Base-by-base conservation (phyloP, 2,113 vertebrate genomes). In the Leuciscus idus region DNA sequence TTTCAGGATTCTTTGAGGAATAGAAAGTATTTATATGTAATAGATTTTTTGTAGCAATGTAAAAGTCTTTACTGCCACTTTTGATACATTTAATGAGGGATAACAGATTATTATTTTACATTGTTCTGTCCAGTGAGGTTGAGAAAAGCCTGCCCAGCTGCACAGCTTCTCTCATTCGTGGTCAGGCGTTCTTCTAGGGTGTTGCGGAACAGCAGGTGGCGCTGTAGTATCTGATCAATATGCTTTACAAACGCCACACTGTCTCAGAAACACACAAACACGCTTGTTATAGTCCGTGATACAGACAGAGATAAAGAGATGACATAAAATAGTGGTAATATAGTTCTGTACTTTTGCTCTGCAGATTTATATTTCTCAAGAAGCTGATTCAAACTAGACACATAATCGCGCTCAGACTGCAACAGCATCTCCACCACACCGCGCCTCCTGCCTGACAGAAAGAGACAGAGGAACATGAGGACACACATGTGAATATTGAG, bases 401-500 rank as follows among this genome's bases (percentile, higher is more conserved):
- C 93, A 13, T 95, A 95, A 33, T 95, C 93, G 92, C 93, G 93
- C 89, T 95, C 95, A 0, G 95, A 95, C 30, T 93, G 92, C 43
- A 95, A 89, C 15, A 95, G 93, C 43, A 93, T 92, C 92, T 94
- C 89, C 2, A 92, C 91, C 66, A 93, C 93, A 76, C 92, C 92
- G 68, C 94, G 93, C 26, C 93, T 91, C 6, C 91, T 93, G 59
- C 94, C 95, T 95, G 87, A 17, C 10, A 64, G 7, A 4, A 55
- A 4, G 4, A 59, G 0, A 50, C 13, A 33, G 30, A 23, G 30
- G 10, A 33, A n/a, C 33, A 19, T 33, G 79, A 68, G 36, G 43
- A 73, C 57, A 26, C 64, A 52, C 28, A n/a, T n/a, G 3, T 46
- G 11, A 26, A 75, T 59, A 86, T 0, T 48, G 46, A 62, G 28